These are phyloP conservation scores for Lepidurus apus DNA, from an alignment of 1,140 invertebrate species.

Conservation along the genomic window DNA sequence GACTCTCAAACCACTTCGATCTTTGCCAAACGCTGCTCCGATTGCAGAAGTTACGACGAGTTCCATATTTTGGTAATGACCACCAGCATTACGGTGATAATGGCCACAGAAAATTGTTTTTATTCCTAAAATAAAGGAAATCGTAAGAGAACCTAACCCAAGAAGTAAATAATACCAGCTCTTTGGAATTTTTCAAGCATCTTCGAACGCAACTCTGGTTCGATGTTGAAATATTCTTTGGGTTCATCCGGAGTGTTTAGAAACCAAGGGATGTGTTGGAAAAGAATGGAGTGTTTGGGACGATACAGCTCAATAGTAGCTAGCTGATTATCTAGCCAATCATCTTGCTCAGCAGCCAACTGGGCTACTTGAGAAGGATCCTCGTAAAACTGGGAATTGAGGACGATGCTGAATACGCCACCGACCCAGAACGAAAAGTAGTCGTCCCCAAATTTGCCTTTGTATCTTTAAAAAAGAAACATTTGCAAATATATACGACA, in stretches of 20 bases:
- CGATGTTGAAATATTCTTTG: conserved; percentile 49
- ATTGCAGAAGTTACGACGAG: conserved; percentile 52
- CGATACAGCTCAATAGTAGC: conserved; percentile 28
- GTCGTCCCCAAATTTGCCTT: conserved; percentile 52
- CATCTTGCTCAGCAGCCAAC: conserved; percentile 46
- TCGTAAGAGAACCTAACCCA: conserved; percentile 20
- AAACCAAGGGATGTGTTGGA: conserved; percentile 57
- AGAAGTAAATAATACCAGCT: conserved; percentile 42
- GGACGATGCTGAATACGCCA: conserved; percentile 52
- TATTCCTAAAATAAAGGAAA: conserved; percentile 43
- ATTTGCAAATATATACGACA: background rate
- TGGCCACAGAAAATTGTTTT: conserved; percentile 54
- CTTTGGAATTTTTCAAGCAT: conserved; percentile 47
- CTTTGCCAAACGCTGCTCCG: conserved; percentile 48
- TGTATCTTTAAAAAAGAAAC: conserved; percentile 40
- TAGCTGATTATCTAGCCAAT: conserved; percentile 47
- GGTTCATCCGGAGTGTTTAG: conserved; percentile 45
- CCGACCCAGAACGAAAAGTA: conserved; percentile 52
- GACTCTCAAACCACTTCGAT: conserved; percentile 48
- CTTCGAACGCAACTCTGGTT: conserved; percentile 40
- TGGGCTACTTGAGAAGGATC: conserved; percentile 42
- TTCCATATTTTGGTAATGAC: conserved; percentile 48
- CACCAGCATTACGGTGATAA: conserved; percentile 53
- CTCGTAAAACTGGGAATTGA: conserved; percentile 53
- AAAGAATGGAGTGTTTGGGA: conserved; percentile 47